phyloP scores from a whole-genome alignment of 2,888 invertebrate species.

The Asteroscopus sphinx region DNA sequence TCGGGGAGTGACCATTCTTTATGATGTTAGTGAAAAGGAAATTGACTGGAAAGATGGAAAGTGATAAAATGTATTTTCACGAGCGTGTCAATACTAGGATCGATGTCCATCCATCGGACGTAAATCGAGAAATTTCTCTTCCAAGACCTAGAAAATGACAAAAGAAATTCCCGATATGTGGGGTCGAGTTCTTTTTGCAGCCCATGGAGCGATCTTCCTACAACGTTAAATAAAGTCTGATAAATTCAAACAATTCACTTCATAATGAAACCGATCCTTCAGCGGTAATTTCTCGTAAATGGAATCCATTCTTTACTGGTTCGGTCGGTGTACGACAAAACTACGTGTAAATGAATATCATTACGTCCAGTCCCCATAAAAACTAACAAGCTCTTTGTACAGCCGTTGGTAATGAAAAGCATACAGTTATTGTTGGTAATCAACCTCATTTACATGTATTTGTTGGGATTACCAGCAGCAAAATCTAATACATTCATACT shows the following conservation, averaged over 20 bases:
- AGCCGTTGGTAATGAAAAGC: conserved; percentile 38
- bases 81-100: conserved; percentile 21
- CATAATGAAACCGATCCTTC: conserved; percentile 2
- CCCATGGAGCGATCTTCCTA: conserved; percentile 14
- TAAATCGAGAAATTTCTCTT: conserved; percentile 16
- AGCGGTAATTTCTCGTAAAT: conserved; percentile 11
- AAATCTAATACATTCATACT: conserved; percentile 27
- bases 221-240: conserved; percentile 9
- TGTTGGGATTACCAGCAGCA: conserved; percentile 25
- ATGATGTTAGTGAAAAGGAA: conserved; percentile 31
- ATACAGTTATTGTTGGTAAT: conserved; percentile 45
- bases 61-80: conserved; percentile 34
- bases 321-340: conserved; percentile 14
- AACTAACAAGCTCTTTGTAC: conserved; percentile 53
- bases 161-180: conserved; percentile 14
- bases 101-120: conserved; percentile 8
- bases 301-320: conserved; percentile 10
- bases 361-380: conserved; percentile 23
- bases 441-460: conserved; percentile 50
- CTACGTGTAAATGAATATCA: conserved; percentile 39
- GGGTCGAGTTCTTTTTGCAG: conserved; percentile 6
- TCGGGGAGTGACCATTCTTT: conserved; percentile 22
- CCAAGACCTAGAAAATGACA: conserved; percentile 13
- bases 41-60: conserved; percentile 39
- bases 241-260: conserved; percentile 10